phyloP scores from a whole-genome alignment of 2,113 vertebrate species.

The Rhizomys pruinosus region DNA sequence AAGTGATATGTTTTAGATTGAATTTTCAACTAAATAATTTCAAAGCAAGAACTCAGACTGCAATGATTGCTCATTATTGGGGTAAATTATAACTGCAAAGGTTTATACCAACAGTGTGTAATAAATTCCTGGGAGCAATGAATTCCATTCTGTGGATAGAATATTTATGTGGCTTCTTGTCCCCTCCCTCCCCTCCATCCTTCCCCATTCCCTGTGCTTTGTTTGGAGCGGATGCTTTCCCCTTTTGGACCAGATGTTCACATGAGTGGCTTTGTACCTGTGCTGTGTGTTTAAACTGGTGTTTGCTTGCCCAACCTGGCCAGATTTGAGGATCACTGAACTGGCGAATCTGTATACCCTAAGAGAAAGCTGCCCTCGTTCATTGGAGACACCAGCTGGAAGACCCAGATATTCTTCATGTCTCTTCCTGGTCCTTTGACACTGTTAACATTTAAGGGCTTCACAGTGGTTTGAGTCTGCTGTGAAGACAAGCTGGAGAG shows the following conservation, averaged over 20 bases:
- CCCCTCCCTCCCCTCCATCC: neutral
- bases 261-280: neutral
- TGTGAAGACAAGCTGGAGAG: neutral
- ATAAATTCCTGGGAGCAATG: neutral
- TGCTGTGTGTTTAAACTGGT: neutral
- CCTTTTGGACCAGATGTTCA: neutral
- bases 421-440: neutral
- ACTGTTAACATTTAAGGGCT: rapidly evolving
- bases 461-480: neutral
- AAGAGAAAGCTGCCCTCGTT: neutral
- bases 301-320: neutral
- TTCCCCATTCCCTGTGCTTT: neutral
- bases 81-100: neutral
- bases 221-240: neutral
- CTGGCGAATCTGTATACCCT: neutral
- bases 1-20: neutral
- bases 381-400: rapidly evolving
- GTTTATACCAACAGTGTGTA: neutral
- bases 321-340: neutral
- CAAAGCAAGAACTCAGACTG: neutral
- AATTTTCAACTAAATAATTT: constrained; percentile 17
- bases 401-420: neutral
- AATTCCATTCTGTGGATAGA: neutral
- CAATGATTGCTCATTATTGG: neutral
- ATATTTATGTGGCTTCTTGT: neutral